phyloP scores from a whole-genome alignment of 2,113 vertebrate species.

The Microcebus jonahi region DNA sequence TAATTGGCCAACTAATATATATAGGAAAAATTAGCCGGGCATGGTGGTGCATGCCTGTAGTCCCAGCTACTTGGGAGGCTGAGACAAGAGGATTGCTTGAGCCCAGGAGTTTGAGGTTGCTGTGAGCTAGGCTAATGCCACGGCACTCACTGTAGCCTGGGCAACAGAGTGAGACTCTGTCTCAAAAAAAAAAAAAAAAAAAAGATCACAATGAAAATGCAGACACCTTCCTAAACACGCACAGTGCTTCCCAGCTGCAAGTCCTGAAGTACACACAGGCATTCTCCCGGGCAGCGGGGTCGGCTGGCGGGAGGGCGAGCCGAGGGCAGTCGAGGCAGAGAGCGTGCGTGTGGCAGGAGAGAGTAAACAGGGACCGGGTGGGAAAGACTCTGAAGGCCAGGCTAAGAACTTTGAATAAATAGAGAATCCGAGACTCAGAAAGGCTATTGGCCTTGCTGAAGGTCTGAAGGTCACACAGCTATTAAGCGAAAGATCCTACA shows the following conservation, averaged over 20 bases:
- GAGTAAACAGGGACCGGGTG: too few relatives aligned
- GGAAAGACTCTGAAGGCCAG: background rate
- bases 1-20: too few relatives aligned
- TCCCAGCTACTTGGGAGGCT: too few relatives aligned
- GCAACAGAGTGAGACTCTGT: too few relatives aligned
- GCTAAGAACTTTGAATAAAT: background rate
- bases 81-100: too few relatives aligned
- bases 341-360: background rate
- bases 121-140: too few relatives aligned
- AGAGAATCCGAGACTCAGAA: background rate
- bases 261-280: background rate
- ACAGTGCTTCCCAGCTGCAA: too few relatives aligned
- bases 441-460: background rate
- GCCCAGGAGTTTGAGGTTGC: too few relatives aligned
- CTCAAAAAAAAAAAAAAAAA: too few relatives aligned
- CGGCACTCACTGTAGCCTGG: too few relatives aligned
- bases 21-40: too few relatives aligned
- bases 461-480: background rate
- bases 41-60: too few relatives aligned
- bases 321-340: fast-evolving
- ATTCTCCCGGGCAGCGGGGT: background rate
- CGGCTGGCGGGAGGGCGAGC: background rate
- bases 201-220: background rate
- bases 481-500: background rate
- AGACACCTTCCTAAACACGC: background rate